Percentiles rank a stretch among this genome's conserved stretches.
Evolutionary conservation across 2,888 invertebrate genomes (phyloP).

Genomic region (Tetramorium bicarinatum): DNA sequence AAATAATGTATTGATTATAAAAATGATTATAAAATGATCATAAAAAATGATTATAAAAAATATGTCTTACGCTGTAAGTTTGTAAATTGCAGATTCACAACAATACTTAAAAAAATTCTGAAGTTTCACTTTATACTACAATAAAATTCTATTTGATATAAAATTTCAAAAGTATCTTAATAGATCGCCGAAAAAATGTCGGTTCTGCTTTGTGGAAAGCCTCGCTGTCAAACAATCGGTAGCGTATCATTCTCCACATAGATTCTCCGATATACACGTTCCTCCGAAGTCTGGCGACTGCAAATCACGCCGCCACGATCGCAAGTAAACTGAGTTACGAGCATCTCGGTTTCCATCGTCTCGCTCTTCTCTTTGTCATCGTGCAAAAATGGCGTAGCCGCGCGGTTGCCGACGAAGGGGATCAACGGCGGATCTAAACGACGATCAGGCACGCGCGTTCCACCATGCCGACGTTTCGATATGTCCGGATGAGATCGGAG

Average conservation of each 20-base stretch:
- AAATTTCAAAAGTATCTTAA: neutral
- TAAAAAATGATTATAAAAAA: neutral
- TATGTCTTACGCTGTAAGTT: neutral
- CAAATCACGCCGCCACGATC: conserved; percentile 70
- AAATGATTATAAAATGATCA: no score
- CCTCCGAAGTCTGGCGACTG: conserved; percentile 49
- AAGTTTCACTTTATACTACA: neutral
- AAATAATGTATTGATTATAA: conserved; percentile 13
- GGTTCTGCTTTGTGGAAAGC: neutral
- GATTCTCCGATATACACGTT: conserved; percentile 62
- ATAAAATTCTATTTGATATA: neutral
- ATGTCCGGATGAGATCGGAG: conserved; percentile 68
- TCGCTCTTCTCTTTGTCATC: conserved; percentile 71
- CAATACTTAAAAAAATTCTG: neutral
- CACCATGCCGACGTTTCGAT: conserved; percentile 72
- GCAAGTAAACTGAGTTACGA: conserved; percentile 76
- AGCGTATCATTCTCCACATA: conserved; percentile 22
- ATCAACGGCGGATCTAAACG: conserved; percentile 71
- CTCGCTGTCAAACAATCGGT: conserved; percentile 43
- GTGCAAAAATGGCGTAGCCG: conserved; percentile 64
- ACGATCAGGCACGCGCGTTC: conserved; percentile 78
- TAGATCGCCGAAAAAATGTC: neutral
- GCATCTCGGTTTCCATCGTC: conserved; percentile 57
- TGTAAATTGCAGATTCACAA: neutral
- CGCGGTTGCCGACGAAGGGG: conserved; percentile 46